phyloP scores from a whole-genome alignment of 1,140 invertebrate species.

The Ooceraea biroi region DNA sequence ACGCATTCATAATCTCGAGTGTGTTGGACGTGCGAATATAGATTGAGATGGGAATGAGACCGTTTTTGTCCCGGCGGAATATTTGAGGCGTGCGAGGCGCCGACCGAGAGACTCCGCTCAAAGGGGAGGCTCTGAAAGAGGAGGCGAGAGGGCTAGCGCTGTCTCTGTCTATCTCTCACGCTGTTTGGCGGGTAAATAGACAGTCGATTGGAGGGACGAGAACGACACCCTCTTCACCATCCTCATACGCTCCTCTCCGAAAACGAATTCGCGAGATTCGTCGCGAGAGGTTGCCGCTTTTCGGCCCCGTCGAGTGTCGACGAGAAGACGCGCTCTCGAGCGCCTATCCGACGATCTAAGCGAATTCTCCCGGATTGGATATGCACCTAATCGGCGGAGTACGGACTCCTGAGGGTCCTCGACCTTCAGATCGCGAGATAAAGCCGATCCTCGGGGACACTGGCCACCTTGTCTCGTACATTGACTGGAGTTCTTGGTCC shows the following conservation, averaged over 20 bases:
- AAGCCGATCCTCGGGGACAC: not conserved
- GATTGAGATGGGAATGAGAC: constrained; percentile 85
- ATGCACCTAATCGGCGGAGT: constrained; percentile 70
- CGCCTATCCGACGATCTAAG: constrained; percentile 81
- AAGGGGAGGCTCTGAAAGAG: constrained; percentile 78
- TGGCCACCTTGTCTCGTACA: not conserved
- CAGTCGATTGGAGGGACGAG: constrained; percentile 76
- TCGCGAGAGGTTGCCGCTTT: constrained; percentile 5
- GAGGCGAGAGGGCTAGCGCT: constrained; percentile 39
- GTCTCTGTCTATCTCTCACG: not conserved
- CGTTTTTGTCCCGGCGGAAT: constrained; percentile 79
- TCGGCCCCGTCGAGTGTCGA: constrained; percentile 27
- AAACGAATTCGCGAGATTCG: constrained; percentile 54
- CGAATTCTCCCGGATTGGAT: constrained; percentile 76
- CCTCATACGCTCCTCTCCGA: not conserved
- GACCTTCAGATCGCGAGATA: constrained; percentile 57
- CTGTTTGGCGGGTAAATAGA: constrained; percentile 81
- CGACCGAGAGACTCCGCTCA: constrained; percentile 60
- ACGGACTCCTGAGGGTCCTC: constrained; percentile 44
- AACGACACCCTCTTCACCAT: not conserved
- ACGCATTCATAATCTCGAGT: constrained; percentile 85
- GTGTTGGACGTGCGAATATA: constrained; percentile 85
- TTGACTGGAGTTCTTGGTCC: too few species aligned
- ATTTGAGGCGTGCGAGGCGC: constrained; percentile 76
- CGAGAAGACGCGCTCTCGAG: constrained; percentile 58